These are phyloP conservation scores for Vombatus ursinus DNA, from an alignment of 2,113 vertebrate genomes.

Conservation along the genomic window DNA sequence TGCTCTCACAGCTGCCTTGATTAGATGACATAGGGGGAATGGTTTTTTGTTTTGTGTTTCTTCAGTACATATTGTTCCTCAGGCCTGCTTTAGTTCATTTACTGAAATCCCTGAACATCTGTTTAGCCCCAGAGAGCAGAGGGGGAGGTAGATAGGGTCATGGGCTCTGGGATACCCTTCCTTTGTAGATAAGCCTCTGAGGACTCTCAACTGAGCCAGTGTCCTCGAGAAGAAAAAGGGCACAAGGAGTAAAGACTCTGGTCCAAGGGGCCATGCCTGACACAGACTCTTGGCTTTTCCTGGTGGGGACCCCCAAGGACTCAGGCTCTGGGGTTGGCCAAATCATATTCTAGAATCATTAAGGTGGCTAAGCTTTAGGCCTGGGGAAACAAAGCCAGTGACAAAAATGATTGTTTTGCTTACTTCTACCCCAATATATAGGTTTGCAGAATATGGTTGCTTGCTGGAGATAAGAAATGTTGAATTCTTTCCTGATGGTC, in stretches of 20 bases:
- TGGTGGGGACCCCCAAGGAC: not conserved
- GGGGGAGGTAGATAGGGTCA: not conserved
- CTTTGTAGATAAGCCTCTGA: not conserved
- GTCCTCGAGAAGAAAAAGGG: not conserved
- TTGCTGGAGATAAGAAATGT: constrained; percentile 89
- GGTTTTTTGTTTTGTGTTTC: not conserved
- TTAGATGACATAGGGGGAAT: not conserved
- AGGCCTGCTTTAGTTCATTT: not conserved
- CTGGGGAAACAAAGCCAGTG: constrained; percentile 57
- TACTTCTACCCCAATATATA: constrained; percentile 75
- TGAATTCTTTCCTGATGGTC: constrained; percentile 88
- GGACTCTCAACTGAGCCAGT: not conserved
- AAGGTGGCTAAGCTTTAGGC: constrained; percentile 53
- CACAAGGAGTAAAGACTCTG: not conserved
- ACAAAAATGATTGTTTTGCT: constrained; percentile 68
- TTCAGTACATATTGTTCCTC: not conserved
- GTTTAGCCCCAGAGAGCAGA: not conserved
- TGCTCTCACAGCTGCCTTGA: not conserved
- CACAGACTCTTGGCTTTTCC: not conserved
- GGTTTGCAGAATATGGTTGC: constrained; percentile 90
- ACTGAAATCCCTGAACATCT: not conserved
- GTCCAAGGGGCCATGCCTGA: not conserved
- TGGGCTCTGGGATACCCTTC: not conserved
- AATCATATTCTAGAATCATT: not conserved
- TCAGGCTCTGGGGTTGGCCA: not conserved